Evolutionary conservation across 2,113 vertebrate genomes (phyloP).

Genomic region (Girardinichthys multiradiatus): DNA sequence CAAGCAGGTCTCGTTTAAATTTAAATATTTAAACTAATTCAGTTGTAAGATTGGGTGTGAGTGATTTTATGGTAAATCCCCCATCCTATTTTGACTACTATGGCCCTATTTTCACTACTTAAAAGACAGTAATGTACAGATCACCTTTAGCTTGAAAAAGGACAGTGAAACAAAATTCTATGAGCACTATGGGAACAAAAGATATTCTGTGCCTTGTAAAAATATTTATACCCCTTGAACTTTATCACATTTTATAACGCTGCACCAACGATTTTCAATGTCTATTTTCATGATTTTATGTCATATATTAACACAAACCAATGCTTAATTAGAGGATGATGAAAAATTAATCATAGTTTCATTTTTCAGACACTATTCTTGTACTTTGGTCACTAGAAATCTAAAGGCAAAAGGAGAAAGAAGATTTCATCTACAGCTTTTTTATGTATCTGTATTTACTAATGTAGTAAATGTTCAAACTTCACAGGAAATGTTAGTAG

Average conservation of each 20-base stretch:
- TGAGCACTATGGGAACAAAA: not conserved
- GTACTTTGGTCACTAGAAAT: not conserved
- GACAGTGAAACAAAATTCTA: not conserved
- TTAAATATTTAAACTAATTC: too few relatives aligned
- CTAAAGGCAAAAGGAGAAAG: not conserved
- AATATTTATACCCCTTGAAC: not conserved
- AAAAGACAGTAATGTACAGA: not conserved
- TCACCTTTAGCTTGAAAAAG: not conserved
- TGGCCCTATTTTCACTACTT: too few relatives aligned
- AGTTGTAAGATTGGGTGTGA: not conserved
- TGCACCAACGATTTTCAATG: too few relatives aligned
- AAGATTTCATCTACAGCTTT: not conserved
- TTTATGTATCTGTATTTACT: not conserved
- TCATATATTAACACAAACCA: too few relatives aligned
- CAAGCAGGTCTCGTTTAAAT: not conserved
- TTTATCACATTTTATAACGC: not conserved
- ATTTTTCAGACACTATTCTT: not conserved
- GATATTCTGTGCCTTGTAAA: not conserved
- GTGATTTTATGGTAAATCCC: not conserved
- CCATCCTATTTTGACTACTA: not conserved
- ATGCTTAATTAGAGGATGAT: too few relatives aligned
- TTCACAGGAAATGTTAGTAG: slow-evolving; percentile 12
- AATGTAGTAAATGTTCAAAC: not conserved
- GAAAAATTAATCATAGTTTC: too few relatives aligned
- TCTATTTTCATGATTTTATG: too few relatives aligned